Evolutionary conservation across 2,888 invertebrate genomes (phyloP), one percentile per base, ranked within the genome.

Genomic region (Mythimna vitellina): DNA sequence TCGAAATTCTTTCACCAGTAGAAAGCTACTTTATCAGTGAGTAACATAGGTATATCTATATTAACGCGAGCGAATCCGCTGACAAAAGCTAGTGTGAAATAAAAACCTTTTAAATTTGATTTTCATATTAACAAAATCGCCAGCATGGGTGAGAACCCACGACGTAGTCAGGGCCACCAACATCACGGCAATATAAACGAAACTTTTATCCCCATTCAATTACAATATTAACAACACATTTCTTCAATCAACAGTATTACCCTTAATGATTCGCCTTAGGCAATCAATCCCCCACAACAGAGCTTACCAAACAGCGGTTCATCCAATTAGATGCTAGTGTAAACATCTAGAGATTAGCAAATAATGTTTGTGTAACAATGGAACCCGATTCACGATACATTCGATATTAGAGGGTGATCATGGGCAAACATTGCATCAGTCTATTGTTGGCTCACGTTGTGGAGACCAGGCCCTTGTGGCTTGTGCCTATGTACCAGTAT

Each of bases 281-380:
- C 81, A 67, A 56, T 78, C 78, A 65, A 65, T 51, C 70, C 78
- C 81, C 75, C 71, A 77, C 89, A 89, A 89, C 83, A 83, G 67
- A 85, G 89, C 88, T 87, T 71, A 80, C 84, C 87, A 90, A 90
- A 91, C 90, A 90, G 68, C 25, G 70, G 74, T 87, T 87, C 88
- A 89, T 90, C 90, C 92, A 92, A 92, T 92, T 92, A 91, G 92
- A 88, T 85, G 87, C 80, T 80, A 88, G 65, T 85, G 84, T 88
- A 91, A 91, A 90, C 88, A 91, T 87, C 89, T 91, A 71, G 62
- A 88, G 91, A 92, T 92, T 92, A 92, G 87, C 90, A 91, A 92
- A 92, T 92, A 91, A 89, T 91, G 92, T 92, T 92, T 89, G 89
- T 86, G 85, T 87, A 88, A 92, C 92, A 92, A 92, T 92, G 91